Conservation (phyloP, 1,140 invertebrate species). For the Zaprionus vittiger region DNA sequence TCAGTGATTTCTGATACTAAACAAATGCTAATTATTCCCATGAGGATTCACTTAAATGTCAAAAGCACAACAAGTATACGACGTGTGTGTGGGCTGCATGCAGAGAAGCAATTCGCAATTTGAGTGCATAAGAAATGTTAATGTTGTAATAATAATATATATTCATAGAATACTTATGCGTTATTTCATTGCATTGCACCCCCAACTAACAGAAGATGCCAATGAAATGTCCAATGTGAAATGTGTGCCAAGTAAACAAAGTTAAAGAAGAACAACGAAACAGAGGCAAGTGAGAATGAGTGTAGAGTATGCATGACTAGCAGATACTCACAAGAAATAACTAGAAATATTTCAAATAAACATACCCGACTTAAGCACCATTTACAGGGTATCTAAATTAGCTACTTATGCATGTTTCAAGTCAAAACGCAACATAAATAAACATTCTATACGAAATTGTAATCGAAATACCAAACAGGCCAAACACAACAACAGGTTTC, state of each 20-base stretch:
- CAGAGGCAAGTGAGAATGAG: neutral
- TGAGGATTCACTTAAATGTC: neutral
- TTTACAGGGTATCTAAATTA: constrained; percentile 37
- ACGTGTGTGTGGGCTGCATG: constrained; percentile 26
- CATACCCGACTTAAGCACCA: neutral
- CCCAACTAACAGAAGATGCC: constrained; percentile 37
- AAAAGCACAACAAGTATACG: constrained; percentile 46
- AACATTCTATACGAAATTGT: constrained; percentile 61
- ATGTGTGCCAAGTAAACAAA: constrained; percentile 72
- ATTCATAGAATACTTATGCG: neutral
- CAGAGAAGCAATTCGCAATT: constrained; percentile 33
- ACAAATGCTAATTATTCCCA: constrained; percentile 31
- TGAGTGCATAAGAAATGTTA: constrained; percentile 48
- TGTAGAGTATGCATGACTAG: neutral
- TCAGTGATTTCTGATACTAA: neutral
- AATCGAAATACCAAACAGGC: constrained; percentile 56
- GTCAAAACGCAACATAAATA: constrained; percentile 47
- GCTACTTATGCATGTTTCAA: constrained; percentile 30
- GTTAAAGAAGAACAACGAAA: constrained; percentile 22
- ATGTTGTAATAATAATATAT: constrained; percentile 42
- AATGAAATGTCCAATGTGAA: constrained; percentile 59
- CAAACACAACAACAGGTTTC: constrained; percentile 1
- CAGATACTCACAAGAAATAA: neutral
- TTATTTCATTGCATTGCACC: constrained; percentile 33
- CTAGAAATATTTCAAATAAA: neutral